Base-by-base conservation (phyloP, 2,888 invertebrate genomes). In the Bimastos eiseni region DNA sequence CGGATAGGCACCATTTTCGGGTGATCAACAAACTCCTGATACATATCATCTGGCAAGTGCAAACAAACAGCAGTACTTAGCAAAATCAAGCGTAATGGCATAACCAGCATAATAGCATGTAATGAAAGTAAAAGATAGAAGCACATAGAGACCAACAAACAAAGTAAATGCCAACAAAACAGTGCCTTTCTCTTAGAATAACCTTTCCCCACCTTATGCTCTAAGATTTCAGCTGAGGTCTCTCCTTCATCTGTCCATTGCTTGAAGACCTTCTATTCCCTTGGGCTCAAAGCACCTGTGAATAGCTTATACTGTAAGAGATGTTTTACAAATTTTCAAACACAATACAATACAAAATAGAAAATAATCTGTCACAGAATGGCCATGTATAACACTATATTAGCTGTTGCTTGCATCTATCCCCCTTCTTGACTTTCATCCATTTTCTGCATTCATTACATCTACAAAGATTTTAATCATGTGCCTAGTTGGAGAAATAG, bases 1-100 rank as follows among this genome's bases (percentile, higher is more conserved):
- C 97, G 83, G 93, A 98, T 97, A 95, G 97, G 97, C 91, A 96
- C 95, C 98, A 98, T 98, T 92, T 97, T 97, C 24, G 97, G 97
- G 94, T 97, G 96, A 94, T 97, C 97, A 93, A 97, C 97, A 94
- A 97, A 98, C 94, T 97, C 97, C 94, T 97, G 97, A 96, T 97
- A 96, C 89, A 97, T 97, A 91, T 97, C 96, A 95, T 97, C 97
- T 98, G 95, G 17, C 95, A 49, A 49, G 33, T 34, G 8, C 21
- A 86, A 36, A 36, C 19, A 13, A 86, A 86, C 86, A 86, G 8
- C 83, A n/a, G 70, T 89, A 6, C 30, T 38, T 34, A 83, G 70
- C 89, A 34, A 90, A 34, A 21, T 49, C 44, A n/a, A 33, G 34
- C 37, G 83, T 90, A 84, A 34, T 83, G 55, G 70, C 15, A 24